These are phyloP conservation scores for Chrysolina americana DNA, from an alignment of 2,888 invertebrate genomes.

Conservation along the genomic window DNA sequence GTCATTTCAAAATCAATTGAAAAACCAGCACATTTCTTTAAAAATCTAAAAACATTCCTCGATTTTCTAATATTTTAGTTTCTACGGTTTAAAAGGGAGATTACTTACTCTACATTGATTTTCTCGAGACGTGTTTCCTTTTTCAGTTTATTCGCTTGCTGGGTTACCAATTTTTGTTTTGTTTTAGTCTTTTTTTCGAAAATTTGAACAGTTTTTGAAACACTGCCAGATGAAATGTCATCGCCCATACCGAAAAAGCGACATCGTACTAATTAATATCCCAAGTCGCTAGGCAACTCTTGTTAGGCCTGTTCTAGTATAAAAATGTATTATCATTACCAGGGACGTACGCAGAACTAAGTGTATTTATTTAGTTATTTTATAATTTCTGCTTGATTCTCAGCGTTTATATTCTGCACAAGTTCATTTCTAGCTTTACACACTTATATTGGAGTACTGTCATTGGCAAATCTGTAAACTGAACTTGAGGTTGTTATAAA, in stretches of 20 bases:
- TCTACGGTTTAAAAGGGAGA: neutral
- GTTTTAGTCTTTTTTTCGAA: slow-evolving; percentile 52
- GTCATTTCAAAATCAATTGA: too few species aligned
- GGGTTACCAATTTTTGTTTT: slow-evolving; percentile 23
- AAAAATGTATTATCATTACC: neutral
- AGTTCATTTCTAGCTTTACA: too few species aligned
- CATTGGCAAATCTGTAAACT: too few species aligned
- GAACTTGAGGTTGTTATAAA: too few species aligned
- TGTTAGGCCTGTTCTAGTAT: neutral
- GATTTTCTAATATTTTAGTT: neutral
- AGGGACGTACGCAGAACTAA: neutral
- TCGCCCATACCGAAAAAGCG: slow-evolving; percentile 39
- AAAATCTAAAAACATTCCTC: neutral
- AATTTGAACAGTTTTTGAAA: slow-evolving; percentile 56
- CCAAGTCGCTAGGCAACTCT: slow-evolving; percentile 12
- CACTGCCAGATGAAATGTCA: slow-evolving; percentile 52
- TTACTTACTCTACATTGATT: slow-evolving; percentile 36
- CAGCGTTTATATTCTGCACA: too few species aligned
- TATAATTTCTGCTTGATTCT: too few species aligned
- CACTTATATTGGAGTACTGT: too few species aligned
- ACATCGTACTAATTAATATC: neutral
- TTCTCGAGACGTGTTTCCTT: slow-evolving; percentile 29
- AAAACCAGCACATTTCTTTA: too few species aligned
- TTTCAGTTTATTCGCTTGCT: slow-evolving; percentile 29
- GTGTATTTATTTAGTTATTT: neutral